Conservation (phyloP, 2,113 vertebrate genomes). For the Leptosomus discolor region DNA sequence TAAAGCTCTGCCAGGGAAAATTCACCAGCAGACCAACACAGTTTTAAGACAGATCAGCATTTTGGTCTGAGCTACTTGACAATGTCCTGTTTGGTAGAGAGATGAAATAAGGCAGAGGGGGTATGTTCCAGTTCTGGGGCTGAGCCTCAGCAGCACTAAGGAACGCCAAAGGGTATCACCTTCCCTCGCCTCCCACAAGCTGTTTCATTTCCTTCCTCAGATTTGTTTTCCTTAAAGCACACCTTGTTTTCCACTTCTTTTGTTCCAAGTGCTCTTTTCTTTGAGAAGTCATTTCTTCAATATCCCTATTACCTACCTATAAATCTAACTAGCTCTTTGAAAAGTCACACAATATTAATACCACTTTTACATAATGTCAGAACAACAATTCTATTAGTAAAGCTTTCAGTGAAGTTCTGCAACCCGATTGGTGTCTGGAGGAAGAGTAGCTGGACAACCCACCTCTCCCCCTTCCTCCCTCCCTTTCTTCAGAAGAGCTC, state of each 20-base stretch:
- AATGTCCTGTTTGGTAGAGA: conserved; percentile 62
- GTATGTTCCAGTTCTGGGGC: conserved; percentile 60
- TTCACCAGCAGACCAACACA: conserved; percentile 28
- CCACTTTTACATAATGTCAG: conserved; percentile 73
- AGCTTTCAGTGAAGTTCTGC: conserved; percentile 73
- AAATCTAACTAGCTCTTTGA: conserved; percentile 70
- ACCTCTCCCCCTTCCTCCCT: conserved; percentile 19
- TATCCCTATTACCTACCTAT: conserved; percentile 67
- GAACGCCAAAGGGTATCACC: background rate
- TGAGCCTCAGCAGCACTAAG: conserved; percentile 59
- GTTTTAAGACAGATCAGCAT: conserved; percentile 37
- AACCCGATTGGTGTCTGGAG: conserved; percentile 40
- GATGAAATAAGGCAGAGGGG: conserved; percentile 68
- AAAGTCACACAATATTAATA: conserved; percentile 74
- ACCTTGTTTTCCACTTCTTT: conserved; percentile 62
- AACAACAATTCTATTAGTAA: conserved; percentile 71
- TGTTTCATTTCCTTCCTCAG: conserved; percentile 68
- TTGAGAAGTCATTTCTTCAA: conserved; percentile 73
- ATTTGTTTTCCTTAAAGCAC: conserved; percentile 53
- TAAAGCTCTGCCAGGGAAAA: conserved; percentile 12
- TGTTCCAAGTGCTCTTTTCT: conserved; percentile 75
- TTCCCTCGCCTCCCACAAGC: conserved; percentile 23
- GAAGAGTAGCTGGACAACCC: conserved; percentile 36
- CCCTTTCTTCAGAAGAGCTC: conserved; percentile 48
- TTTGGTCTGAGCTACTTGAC: conserved; percentile 62